Evolutionary conservation across 2,888 invertebrate genomes (phyloP).

Genomic region (Lasius platythorax): DNA sequence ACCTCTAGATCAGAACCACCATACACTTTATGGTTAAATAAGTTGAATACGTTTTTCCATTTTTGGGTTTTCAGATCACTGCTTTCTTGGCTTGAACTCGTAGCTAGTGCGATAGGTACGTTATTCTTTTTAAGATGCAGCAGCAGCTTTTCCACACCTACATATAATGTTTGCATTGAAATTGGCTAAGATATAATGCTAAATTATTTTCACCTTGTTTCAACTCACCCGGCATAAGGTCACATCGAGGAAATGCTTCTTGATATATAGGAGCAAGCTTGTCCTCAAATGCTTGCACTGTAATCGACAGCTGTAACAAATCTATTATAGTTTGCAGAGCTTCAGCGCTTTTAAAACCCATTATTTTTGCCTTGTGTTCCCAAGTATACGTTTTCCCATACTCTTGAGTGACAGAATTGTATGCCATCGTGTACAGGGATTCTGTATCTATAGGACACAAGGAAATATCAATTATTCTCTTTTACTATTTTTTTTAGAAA

Average conservation of each 20-base stretch:
- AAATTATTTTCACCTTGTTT: not conserved
- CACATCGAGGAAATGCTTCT: constrained; percentile 78
- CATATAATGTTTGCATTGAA: constrained; percentile 41
- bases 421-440: constrained; percentile 91
- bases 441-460: constrained; percentile 90
- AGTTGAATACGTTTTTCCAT: constrained; percentile 86
- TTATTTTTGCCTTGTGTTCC: constrained; percentile 91
- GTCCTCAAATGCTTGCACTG: constrained; percentile 88
- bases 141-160: constrained; percentile 88
- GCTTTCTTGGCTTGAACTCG: constrained; percentile 88
- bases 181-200: not conserved
- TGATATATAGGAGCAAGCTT: constrained; percentile 79
- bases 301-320: constrained; percentile 88
- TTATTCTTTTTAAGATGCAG: constrained; percentile 88
- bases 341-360: constrained; percentile 90
- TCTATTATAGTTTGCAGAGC: constrained; percentile 86
- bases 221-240: constrained; percentile 81
- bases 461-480: not conserved
- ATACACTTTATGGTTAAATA: constrained; percentile 88
- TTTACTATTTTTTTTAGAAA: not conserved
- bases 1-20: constrained; percentile 90
- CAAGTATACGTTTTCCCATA: constrained; percentile 92
- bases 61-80: constrained; percentile 87
- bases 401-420: constrained; percentile 89
- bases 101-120: constrained; percentile 90